Base-by-base conservation (phyloP, 2,113 vertebrate species). In the Calonectris borealis region DNA sequence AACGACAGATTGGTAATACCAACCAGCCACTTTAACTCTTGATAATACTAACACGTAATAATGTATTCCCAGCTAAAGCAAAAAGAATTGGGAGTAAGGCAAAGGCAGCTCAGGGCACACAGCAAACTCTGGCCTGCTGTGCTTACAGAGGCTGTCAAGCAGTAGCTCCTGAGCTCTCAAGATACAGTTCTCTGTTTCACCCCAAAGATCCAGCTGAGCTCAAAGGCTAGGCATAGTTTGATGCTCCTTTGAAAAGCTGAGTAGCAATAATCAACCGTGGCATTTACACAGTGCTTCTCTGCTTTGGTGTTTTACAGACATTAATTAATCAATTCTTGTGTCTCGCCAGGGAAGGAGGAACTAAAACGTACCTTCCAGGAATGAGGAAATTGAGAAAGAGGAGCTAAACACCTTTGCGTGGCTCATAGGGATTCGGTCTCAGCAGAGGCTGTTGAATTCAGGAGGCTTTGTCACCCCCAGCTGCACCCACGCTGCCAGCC, bases 391-490 rank as follows among this genome's bases (percentile, higher is more conserved):
- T 55, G 72, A 92, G 52, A 71, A 96, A 81, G 26, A 90, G 15
- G 18, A 51, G 24, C 11, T 75, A 44, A 96, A 88, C 46, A 51
- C 21, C n/a, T 78, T 77, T 9, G 4, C 21, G 27, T 32, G n/a
- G 6, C 36, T 90, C 49, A 55, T 14, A 88, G 32, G 57, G 15
- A 32, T 64, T 46, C 12, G 3, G 24, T 51, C 25, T 42, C 18
- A 42, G 18, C 17, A 38, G 31, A 66, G 4, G 8, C 9, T 36
- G 6, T 25, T 51, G 46, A n/a, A 44, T 54, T 83, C 20, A 27
- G n/a, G 17, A 68, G 19, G 24, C 10, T 81, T 40, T 0, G 0
- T 31, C 38, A 69, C 0, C 5, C 9, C 9, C 9, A 31, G 22
- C 20, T 68, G n/a, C 36, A n/a, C 19, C 7, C 26, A 11, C 1